Percentiles rank a stretch among this genome's conserved stretches.
These are phyloP conservation scores for Brienomyrus brachyistius DNA, from an alignment of 2,113 vertebrate genomes.

Conservation along the genomic window DNA sequence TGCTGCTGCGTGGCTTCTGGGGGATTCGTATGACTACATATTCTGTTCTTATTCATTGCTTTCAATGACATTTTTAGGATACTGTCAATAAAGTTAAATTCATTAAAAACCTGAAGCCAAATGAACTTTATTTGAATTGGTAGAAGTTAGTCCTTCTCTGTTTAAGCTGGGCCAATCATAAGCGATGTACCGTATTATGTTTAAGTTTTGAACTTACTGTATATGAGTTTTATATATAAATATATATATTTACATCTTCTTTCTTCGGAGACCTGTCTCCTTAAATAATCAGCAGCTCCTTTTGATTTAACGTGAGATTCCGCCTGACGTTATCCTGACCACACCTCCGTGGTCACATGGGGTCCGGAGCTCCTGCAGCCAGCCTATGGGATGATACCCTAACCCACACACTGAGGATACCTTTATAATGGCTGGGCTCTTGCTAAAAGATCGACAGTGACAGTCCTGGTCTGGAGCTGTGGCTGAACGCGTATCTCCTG, in stretches of 20 bases:
- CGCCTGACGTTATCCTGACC: not conserved
- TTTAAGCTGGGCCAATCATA: not conserved
- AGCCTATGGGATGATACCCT: not conserved
- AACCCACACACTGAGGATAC: not conserved
- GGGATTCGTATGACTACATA: slow-evolving; percentile 28
- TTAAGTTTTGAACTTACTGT: no score
- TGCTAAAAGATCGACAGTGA: not conserved
- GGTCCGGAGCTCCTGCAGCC: not conserved
- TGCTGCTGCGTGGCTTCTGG: not conserved
- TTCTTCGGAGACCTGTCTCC: not conserved
- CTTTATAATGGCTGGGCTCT: not conserved
- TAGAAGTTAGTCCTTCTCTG: not conserved
- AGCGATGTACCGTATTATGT: not conserved
- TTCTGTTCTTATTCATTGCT: slow-evolving; percentile 26
- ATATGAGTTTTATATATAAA: not conserved
- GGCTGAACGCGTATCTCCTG: not conserved
- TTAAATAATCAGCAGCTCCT: not conserved
- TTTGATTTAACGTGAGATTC: not conserved
- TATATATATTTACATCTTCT: not conserved
- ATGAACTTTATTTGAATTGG: not conserved
- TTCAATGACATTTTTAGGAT: not conserved
- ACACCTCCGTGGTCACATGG: not conserved
- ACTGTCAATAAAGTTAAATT: not conserved
- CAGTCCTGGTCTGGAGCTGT: not conserved
- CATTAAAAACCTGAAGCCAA: not conserved